Evolutionary conservation across 2,888 invertebrate species (phyloP), one percentile per base, ranked within the genome.

Genomic region (Synergus itoensis): DNA sequence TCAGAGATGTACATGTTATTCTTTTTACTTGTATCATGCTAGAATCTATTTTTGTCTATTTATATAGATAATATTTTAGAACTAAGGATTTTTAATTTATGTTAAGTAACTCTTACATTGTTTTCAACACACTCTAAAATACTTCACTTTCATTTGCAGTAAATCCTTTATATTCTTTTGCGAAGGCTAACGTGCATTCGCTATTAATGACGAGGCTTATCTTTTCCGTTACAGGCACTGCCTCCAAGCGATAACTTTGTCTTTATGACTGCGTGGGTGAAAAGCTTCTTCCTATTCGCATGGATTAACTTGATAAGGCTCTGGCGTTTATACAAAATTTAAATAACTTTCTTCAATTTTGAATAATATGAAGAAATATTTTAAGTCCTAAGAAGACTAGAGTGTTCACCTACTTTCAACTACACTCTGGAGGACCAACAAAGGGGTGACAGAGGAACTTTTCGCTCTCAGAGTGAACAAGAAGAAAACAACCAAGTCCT

Each of bases 401-500:
- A 21, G 21, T 21, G 21, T 60, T 60, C 60, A 21, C 11, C 11
- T 12, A 12, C 60, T 12, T 53, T 21, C 12, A 3, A 21, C 60
- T n/a, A 8, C n/a, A n/a, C 2, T 9, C 60, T 67, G 12, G 14
- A 67, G 18, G 45, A 43, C 43, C 45, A 67, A 21, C n/a, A 18
- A 67, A 43, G 36, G 36, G 63, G 63, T 63, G 63, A 63, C 63
- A 63, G 28, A 63, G 45, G 45, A 67, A 41, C 43, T 67, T 16
- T 48, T 69, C 28, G 5, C 45, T 69, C 45, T 45, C 48, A 45
- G 18, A 28, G 21, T 8, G 21, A 48, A 16, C 14, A 9, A 21
- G 67, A 14, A 69, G 21, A 69, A 69, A 45, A 69, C 45, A 69
- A 69, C 45, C 69, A 28, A 45, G 45, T 69, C 48, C 21, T 69